phyloP scores from a whole-genome alignment of 1,140 invertebrate species.

The Choristoneura fumiferana region DNA sequence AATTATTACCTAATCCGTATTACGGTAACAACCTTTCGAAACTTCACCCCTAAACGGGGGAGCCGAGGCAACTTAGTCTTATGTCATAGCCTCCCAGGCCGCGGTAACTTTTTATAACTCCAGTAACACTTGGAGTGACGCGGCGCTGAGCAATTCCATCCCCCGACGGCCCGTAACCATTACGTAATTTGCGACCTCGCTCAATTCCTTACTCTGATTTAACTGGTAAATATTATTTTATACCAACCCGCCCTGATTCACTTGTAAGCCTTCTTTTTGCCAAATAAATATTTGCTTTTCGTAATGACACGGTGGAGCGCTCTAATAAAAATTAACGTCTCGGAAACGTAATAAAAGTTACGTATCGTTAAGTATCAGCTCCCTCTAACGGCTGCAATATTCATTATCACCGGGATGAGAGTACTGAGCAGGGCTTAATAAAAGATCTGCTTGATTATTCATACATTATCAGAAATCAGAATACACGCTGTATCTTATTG shows the following conservation, averaged over 20 bases:
- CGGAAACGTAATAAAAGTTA: slow-evolving; percentile 47
- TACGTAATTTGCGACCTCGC: slow-evolving; percentile 26
- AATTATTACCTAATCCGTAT: slow-evolving; percentile 57
- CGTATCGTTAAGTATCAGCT: slow-evolving; percentile 47
- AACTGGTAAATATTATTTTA: not conserved
- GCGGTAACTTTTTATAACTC: slow-evolving; percentile 44
- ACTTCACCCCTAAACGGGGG: slow-evolving; percentile 33
- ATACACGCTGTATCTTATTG: slow-evolving; percentile 38
- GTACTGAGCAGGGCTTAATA: not conserved
- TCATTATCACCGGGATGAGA: slow-evolving; percentile 26
- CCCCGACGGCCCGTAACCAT: slow-evolving; percentile 30
- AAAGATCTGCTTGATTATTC: slow-evolving; percentile 9
- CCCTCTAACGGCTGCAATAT: slow-evolving; percentile 50
- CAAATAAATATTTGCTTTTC: not conserved
- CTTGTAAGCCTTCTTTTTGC: not conserved
- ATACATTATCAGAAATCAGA: slow-evolving; percentile 17
- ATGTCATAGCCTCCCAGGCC: slow-evolving; percentile 30
- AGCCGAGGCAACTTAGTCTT: slow-evolving; percentile 29
- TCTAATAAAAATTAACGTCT: slow-evolving; percentile 65
- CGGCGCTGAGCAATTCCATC: slow-evolving; percentile 32
- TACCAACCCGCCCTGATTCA: not conserved
- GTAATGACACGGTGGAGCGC: slow-evolving; percentile 40
- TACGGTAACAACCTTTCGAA: slow-evolving; percentile 41
- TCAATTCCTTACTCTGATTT: not conserved
- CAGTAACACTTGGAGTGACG: slow-evolving; percentile 31